Percentiles rank a stretch among this genome's conserved stretches.
Evolutionary conservation across 2,113 vertebrate genomes (phyloP).

Genomic region (Orcinus orca): DNA sequence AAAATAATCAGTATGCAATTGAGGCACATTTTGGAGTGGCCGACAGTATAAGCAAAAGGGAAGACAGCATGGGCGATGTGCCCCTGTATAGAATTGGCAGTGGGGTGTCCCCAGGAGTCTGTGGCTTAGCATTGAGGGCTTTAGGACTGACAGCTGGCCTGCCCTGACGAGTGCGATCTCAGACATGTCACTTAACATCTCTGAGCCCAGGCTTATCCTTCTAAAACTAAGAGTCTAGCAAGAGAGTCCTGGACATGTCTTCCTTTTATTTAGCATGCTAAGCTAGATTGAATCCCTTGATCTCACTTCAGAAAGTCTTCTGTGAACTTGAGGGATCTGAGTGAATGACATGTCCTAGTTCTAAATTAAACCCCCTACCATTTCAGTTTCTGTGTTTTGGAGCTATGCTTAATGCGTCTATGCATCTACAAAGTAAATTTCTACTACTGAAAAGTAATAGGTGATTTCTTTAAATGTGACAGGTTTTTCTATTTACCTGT

Average conservation of each 20-base stretch:
- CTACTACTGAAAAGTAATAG: neutral
- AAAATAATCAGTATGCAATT: neutral
- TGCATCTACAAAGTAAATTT: neutral
- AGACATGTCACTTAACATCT: neutral
- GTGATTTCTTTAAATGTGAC: neutral
- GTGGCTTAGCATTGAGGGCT: neutral
- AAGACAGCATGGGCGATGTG: neutral
- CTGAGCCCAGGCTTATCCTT: neutral
- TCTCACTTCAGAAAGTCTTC: neutral
- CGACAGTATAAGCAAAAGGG: neutral
- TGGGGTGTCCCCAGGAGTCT: neutral
- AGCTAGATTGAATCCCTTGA: neutral
- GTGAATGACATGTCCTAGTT: neutral
- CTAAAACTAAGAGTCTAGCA: neutral
- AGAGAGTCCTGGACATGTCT: neutral
- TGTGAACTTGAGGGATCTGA: neutral
- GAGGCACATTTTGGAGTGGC: neutral
- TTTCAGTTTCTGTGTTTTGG: neutral
- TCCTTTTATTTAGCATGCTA: neutral
- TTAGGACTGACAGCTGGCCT: neutral
- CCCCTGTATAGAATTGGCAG: neutral
- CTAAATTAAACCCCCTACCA: neutral
- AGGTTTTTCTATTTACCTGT: neutral
- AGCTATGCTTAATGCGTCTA: neutral
- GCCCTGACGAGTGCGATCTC: neutral